These are phyloP conservation scores for Conus betulinus DNA, from an alignment of 1,140 invertebrate genomes.

Conservation along the genomic window DNA sequence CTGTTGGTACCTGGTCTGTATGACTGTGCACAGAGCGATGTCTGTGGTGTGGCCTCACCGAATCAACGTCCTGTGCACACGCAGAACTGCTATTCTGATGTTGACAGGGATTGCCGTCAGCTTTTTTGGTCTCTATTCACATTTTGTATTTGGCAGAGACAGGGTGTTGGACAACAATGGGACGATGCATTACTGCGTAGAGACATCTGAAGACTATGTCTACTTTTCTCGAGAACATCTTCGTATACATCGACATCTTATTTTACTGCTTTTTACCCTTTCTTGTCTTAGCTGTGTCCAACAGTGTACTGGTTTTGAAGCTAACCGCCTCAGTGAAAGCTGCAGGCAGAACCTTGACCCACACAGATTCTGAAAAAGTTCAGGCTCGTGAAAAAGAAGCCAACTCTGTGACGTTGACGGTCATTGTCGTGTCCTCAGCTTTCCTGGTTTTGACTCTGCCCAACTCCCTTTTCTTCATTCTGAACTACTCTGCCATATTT, in stretches of 20 bases:
- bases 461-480: not conserved
- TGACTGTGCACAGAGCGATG: constrained; percentile 20
- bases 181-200: not conserved
- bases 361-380: not conserved
- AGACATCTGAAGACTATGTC: not conserved
- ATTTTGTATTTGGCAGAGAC: not conserved
- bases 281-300: not conserved
- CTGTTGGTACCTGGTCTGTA: not conserved
- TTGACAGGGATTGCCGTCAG: not conserved
- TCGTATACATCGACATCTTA: not conserved
- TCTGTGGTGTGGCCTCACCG: constrained; percentile 28
- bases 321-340: not conserved
- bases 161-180: too few relatives aligned
- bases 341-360: not conserved
- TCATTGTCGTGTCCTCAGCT: not conserved
- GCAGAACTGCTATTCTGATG: not conserved
- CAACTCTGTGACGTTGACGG: not conserved
- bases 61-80: constrained; percentile 12
- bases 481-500: not conserved
- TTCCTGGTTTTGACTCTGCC: not conserved
- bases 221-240: not conserved
- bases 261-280: not conserved
- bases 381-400: not conserved
- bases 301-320: not conserved
- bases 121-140: not conserved